These are phyloP conservation scores for Drosophila kuntzei DNA, from an alignment of 2,888 invertebrate genomes.

Conservation along the genomic window DNA sequence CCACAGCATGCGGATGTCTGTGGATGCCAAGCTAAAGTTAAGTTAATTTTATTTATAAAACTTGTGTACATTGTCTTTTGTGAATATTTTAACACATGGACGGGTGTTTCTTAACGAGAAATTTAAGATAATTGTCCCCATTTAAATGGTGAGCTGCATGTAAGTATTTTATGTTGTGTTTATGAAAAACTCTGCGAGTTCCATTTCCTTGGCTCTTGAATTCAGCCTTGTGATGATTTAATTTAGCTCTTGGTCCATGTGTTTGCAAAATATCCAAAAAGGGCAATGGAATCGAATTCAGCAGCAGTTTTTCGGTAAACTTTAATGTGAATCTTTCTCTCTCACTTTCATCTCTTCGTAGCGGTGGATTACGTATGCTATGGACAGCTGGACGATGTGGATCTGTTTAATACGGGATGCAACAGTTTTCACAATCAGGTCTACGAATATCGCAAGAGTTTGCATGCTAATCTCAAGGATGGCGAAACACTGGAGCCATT, in stretches of 20 bases:
- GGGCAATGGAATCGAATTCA: conserved; percentile 84
- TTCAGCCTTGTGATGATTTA: conserved; percentile 54
- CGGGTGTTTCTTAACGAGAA: conserved; percentile 37
- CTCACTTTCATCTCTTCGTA: conserved; percentile 57
- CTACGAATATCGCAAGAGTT: conserved; percentile 83
- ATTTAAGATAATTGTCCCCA: conserved; percentile 6
- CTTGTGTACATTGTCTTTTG: conserved; percentile 64
- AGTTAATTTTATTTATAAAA: background rate
- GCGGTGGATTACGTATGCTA: conserved; percentile 83
- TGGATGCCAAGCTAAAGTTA: background rate
- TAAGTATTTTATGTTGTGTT: conserved; percentile 63
- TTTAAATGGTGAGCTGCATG: conserved; percentile 40
- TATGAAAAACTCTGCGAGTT: conserved; percentile 76
- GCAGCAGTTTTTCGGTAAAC: conserved; percentile 73
- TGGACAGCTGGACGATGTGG: conserved; percentile 83
- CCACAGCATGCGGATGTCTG: conserved; percentile 23
- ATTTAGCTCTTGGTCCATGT: conserved; percentile 81
- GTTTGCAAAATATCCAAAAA: conserved; percentile 81
- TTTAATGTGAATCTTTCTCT: conserved; percentile 19
- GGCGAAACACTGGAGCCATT: conserved; percentile 68
- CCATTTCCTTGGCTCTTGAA: conserved; percentile 75
- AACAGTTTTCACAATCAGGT: conserved; percentile 83
- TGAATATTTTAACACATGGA: conserved; percentile 79
- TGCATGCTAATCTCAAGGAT: conserved; percentile 80
- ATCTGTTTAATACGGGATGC: conserved; percentile 79